These are phyloP conservation scores for Nipponacmea schrenckii DNA, from an alignment of 2,888 invertebrate genomes.

Conservation along the genomic window DNA sequence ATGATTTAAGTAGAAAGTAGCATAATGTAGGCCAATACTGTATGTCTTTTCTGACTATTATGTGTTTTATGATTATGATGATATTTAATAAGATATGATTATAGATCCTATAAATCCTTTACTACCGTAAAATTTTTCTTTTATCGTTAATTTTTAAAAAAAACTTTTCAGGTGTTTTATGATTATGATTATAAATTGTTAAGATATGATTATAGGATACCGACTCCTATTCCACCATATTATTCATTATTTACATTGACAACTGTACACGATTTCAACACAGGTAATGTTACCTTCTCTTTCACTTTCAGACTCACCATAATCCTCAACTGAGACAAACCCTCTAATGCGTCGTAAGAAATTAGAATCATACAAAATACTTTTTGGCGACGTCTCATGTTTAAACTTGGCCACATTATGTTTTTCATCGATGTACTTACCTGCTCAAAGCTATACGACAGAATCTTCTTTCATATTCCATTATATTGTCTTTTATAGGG, in stretches of 20 bases:
- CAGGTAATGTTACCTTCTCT: slow-evolving; percentile 25
- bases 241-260: slow-evolving; percentile 46
- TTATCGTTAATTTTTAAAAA: slow-evolving; percentile 24
- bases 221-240: slow-evolving; percentile 29
- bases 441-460: too few relatives aligned
- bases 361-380: too few relatives aligned
- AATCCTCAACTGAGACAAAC: too few relatives aligned
- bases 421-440: too few relatives aligned
- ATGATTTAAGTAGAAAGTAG: too few relatives aligned
- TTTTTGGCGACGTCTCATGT: too few relatives aligned
- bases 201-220: slow-evolving; percentile 39
- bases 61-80: slow-evolving; percentile 48
- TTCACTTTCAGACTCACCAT: neutral
- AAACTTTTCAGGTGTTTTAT: slow-evolving; percentile 45
- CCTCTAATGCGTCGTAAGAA: too few relatives aligned
- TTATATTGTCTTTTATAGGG: too few relatives aligned
- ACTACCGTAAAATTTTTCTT: slow-evolving; percentile 39
- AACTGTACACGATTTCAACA: slow-evolving; percentile 44
- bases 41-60: too few relatives aligned
- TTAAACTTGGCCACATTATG: too few relatives aligned
- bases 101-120: slow-evolving; percentile 18
- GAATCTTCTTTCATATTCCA: too few relatives aligned
- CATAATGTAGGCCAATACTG: too few relatives aligned
- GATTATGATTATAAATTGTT: slow-evolving; percentile 41
- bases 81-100: slow-evolving; percentile 44